A percentile compares a stretch with the other conserved stretches of the same genome.
phyloP scores from a whole-genome alignment of 2,113 vertebrate genomes.

The Nestor notabilis region DNA sequence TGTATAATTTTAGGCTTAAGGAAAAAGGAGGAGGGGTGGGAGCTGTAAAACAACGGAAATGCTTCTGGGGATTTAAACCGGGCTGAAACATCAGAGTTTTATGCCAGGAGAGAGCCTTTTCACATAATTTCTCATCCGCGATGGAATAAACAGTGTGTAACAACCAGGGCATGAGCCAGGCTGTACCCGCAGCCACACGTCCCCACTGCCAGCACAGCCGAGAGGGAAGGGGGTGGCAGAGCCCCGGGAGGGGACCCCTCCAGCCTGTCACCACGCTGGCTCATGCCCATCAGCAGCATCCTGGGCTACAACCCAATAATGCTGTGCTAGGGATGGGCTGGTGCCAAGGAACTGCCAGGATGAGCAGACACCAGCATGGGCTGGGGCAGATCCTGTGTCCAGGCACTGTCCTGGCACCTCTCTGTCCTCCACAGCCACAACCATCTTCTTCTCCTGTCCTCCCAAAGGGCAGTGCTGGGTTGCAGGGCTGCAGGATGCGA shows the following conservation, averaged over 20 bases:
- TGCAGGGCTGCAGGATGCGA: neutral
- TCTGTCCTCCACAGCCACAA: neutral
- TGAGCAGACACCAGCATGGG: neutral
- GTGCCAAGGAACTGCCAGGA: neutral
- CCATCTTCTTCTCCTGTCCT: neutral
- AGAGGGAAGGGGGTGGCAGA: neutral
- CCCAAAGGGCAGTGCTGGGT: neutral
- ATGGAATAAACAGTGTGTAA: neutral
- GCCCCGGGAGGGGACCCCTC: neutral
- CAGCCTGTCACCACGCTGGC: neutral
- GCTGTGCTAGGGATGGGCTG: neutral
- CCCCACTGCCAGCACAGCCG: neutral
- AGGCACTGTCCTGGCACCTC: neutral
- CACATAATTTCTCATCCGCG: neutral
- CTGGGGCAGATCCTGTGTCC: neutral
- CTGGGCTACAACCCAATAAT: neutral
- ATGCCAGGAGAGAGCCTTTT: neutral
- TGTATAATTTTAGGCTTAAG: neutral
- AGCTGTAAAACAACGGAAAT: neutral
- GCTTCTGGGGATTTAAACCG: neutral
- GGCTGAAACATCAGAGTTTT: neutral
- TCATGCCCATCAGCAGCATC: neutral
- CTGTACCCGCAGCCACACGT: neutral
- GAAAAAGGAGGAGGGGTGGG: neutral
- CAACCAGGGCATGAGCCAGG: accelerated